phyloP scores from a whole-genome alignment of 2,888 invertebrate genomes.

The Nephrotoma guestfalica region DNA sequence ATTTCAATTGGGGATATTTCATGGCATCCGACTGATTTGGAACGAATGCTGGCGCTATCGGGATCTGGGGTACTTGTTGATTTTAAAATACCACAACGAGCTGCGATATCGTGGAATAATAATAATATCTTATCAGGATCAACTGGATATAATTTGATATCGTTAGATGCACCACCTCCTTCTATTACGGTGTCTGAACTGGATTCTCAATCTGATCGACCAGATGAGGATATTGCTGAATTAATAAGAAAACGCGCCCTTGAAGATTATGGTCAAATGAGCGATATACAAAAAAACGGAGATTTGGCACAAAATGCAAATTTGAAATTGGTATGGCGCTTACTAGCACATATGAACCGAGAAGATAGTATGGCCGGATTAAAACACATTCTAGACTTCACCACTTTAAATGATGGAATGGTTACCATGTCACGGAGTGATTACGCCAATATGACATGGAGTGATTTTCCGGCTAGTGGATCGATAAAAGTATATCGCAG shows the following conservation, averaged over 20 bases:
- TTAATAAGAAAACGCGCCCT: slow-evolving; percentile 52
- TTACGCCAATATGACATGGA: slow-evolving; percentile 27
- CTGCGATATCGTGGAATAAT: slow-evolving; percentile 26
- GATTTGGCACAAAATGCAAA: slow-evolving; percentile 60
- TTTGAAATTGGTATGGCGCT: slow-evolving; percentile 65
- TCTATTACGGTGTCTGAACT: slow-evolving; percentile 8
- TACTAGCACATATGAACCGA: slow-evolving; percentile 26
- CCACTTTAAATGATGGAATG: slow-evolving; percentile 18
- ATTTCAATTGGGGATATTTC: slow-evolving; percentile 55
- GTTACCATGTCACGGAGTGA: slow-evolving; percentile 23
- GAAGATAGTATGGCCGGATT: slow-evolving; percentile 47
- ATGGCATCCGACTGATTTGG: slow-evolving; percentile 71
- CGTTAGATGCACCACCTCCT: background rate
- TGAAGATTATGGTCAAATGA: slow-evolving; percentile 56
- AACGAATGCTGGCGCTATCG: slow-evolving; percentile 25
- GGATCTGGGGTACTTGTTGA: slow-evolving; percentile 25
- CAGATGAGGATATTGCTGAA: slow-evolving; percentile 44
- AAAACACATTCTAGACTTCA: slow-evolving; percentile 28
- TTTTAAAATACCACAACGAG: slow-evolving; percentile 25
- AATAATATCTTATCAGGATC: slow-evolving; percentile 19
- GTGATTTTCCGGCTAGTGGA: slow-evolving; percentile 19
- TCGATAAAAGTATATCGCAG: slow-evolving; percentile 34
- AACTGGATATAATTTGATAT: slow-evolving; percentile 2
- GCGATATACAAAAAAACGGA: slow-evolving; percentile 64
- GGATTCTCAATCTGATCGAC: slow-evolving; percentile 6